Percentiles rank a stretch among this genome's conserved stretches.
Evolutionary conservation across 1,140 invertebrate genomes (phyloP).

Genomic region (Drosophila littoralis): DNA sequence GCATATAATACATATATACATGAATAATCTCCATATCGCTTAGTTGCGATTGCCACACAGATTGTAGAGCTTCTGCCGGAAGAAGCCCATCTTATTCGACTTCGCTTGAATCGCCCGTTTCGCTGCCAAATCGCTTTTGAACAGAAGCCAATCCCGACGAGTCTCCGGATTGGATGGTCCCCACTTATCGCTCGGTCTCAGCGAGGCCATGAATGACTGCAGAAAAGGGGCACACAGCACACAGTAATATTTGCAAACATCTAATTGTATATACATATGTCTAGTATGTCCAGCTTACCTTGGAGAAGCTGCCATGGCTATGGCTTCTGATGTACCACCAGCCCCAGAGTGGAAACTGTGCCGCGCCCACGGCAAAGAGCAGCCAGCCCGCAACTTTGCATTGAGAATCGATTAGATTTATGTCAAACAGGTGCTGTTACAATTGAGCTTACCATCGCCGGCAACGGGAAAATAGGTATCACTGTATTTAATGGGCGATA

Average conservation of each 20-base stretch:
- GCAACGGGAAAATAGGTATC: constrained; percentile 84
- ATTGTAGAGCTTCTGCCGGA: constrained; percentile 70
- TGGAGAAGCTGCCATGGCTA: constrained; percentile 63
- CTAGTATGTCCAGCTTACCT: constrained; percentile 53
- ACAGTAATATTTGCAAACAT: constrained; percentile 23
- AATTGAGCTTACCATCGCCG: constrained; percentile 68
- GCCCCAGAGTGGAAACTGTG: constrained; percentile 85
- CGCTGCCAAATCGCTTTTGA: constrained; percentile 84
- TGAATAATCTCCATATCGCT: constrained; percentile 13
- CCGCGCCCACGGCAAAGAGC: constrained; percentile 84
- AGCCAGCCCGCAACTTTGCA: constrained; percentile 84
- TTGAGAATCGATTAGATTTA: not conserved
- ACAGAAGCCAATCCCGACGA: constrained; percentile 86
- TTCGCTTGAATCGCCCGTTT: constrained; percentile 37
- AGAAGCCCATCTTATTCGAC: constrained; percentile 62
- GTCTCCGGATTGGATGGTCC: constrained; percentile 86
- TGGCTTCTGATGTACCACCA: constrained; percentile 66
- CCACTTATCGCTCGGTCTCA: constrained; percentile 86
- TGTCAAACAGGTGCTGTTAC: not conserved
- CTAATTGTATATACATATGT: constrained; percentile 22
- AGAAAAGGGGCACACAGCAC: not conserved
- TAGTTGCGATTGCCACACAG: constrained; percentile 53
- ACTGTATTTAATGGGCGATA: constrained; percentile 86
- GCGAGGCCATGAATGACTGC: constrained; percentile 85
- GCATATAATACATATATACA: constrained; percentile 37